Evolutionary conservation across 2,888 invertebrate genomes (phyloP).

Genomic region (Chrysomela aeneicollis): DNA sequence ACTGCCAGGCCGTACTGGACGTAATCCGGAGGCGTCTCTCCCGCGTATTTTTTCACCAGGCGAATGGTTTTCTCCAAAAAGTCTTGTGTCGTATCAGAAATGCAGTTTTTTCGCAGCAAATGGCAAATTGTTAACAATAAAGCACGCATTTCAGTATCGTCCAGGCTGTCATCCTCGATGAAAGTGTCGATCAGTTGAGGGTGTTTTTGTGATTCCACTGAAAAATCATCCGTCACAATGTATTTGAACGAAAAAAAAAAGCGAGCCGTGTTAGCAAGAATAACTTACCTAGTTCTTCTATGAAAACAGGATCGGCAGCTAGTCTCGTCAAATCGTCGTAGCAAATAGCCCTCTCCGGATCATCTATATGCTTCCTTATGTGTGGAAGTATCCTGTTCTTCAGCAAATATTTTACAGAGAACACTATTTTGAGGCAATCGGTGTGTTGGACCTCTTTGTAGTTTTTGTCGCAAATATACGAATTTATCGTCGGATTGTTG

Average conservation of each 20-base stretch:
- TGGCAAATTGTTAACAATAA: slow-evolving; percentile 50
- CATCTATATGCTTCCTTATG: slow-evolving; percentile 32
- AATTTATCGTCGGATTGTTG: slow-evolving; percentile 32
- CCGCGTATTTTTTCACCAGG: slow-evolving; percentile 43
- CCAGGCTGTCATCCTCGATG: slow-evolving; percentile 31
- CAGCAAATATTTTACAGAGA: slow-evolving; percentile 50
- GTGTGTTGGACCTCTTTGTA: slow-evolving; percentile 53
- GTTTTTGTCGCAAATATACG: slow-evolving; percentile 53
- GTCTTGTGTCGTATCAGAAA: slow-evolving; percentile 42
- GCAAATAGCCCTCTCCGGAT: slow-evolving; percentile 33
- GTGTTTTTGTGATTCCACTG: slow-evolving; percentile 39
- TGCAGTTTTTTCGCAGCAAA: slow-evolving; percentile 50
- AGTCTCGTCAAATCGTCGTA: slow-evolving; percentile 50
- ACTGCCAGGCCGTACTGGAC: slow-evolving; percentile 50
- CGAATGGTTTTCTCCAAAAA: slow-evolving; percentile 49
- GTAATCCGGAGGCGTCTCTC: slow-evolving; percentile 41
- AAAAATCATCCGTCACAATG: slow-evolving; percentile 21
- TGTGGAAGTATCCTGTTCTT: slow-evolving; percentile 50
- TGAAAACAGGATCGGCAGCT: slow-evolving; percentile 53
- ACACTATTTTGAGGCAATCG: slow-evolving; percentile 54
- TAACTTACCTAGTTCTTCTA: slow-evolving; percentile 53
- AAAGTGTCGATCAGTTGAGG: slow-evolving; percentile 38
- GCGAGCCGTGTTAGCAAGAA: background rate
- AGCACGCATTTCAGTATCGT: slow-evolving; percentile 37
- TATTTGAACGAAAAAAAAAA: background rate